Evolutionary conservation across 2,797 vertebrate genomes (phyloP).

Genomic region (Steatocranus sp.): DNA sequence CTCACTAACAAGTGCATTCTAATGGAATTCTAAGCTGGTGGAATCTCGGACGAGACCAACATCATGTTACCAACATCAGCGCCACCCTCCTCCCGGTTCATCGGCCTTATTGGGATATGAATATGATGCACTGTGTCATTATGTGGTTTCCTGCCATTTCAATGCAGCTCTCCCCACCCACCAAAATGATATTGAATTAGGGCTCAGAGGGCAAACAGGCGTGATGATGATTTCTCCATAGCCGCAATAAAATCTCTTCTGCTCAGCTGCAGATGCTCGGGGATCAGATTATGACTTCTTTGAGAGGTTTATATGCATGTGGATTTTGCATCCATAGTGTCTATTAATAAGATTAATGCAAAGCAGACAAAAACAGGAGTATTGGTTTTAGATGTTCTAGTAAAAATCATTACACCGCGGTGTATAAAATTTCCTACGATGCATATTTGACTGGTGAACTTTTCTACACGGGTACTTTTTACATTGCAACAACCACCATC

Average conservation of each 20-base stretch:
- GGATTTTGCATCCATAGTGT: conserved; percentile 6
- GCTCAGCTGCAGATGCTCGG: conserved; percentile 2
- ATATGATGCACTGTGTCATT: conserved; percentile 58
- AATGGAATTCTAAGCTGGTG: conserved; percentile 14
- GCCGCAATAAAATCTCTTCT: conserved; percentile 27
- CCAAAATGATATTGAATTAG: conserved; percentile 53
- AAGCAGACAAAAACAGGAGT: background rate
- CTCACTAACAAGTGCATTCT: conserved; percentile 11
- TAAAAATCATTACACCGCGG: background rate
- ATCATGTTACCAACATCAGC: conserved; percentile 27
- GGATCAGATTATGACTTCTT: conserved; percentile 19
- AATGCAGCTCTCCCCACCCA: conserved; percentile 42
- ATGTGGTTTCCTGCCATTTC: conserved; percentile 64
- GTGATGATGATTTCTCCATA: conserved; percentile 39
- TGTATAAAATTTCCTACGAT: background rate
- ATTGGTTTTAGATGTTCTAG: background rate
- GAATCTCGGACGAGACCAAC: conserved; percentile 14
- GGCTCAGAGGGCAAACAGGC: conserved; percentile 34
- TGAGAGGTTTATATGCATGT: conserved; percentile 6
- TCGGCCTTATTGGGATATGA: conserved; percentile 42
- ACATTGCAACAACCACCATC: background rate
- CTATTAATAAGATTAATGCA: conserved; percentile 30
- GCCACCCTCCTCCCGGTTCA: conserved; percentile 25
- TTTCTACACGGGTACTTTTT: background rate
- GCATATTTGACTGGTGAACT: background rate